These are phyloP conservation scores for Polyodon spathula DNA, from an alignment of 2,113 vertebrate genomes.

Conservation along the genomic window DNA sequence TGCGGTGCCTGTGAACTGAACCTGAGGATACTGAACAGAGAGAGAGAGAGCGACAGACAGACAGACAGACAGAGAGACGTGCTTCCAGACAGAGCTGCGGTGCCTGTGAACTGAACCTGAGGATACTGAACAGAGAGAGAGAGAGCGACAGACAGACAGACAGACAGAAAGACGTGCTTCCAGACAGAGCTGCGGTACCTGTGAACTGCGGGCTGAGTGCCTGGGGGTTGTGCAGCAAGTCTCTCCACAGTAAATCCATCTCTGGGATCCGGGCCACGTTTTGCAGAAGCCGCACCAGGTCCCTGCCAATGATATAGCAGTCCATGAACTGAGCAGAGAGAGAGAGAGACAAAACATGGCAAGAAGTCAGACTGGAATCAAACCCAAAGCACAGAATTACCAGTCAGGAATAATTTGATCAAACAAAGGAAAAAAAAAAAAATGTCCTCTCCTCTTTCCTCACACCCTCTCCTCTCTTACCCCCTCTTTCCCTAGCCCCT, in stretches of 20 bases:
- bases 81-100: constrained; percentile 3
- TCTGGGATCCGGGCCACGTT: constrained; percentile 90
- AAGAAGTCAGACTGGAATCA: background rate
- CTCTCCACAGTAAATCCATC: constrained; percentile 88
- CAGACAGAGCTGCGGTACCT: constrained; percentile 46
- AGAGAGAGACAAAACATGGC: background rate
- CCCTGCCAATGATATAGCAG: constrained; percentile 86
- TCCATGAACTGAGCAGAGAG: constrained; percentile 71
- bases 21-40: too few species aligned
- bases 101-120: background rate
- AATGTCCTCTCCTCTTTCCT: too few species aligned
- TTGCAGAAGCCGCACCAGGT: constrained; percentile 85
- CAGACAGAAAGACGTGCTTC: background rate
- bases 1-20: too few species aligned
- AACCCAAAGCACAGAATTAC: background rate
- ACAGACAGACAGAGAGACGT: constrained; percentile 8
- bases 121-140: background rate
- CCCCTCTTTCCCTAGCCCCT: too few species aligned
- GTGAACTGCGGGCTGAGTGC: constrained; percentile 85
- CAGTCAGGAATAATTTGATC: too few species aligned
- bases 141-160: background rate
- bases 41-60: background rate
- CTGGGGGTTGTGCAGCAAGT: constrained; percentile 86
- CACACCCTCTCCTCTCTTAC: too few species aligned
- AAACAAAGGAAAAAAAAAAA: too few species aligned